Evolutionary conservation across 2,888 invertebrate genomes (phyloP).

Genomic region (Rhynchonema sp.): DNA sequence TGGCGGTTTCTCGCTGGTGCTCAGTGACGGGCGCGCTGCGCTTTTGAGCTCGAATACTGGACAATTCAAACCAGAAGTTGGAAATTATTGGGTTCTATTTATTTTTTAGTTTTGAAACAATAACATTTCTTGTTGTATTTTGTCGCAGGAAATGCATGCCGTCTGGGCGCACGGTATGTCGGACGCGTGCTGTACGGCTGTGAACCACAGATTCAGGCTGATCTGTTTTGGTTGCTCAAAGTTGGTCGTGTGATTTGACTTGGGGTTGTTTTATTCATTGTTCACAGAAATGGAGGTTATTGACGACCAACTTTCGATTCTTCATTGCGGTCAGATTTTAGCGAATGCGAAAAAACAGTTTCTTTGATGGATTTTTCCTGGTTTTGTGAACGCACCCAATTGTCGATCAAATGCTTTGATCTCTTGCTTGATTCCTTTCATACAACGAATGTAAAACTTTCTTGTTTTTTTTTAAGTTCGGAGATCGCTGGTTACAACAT

Average conservation of each 20-base stretch:
- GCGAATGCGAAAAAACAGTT: no score
- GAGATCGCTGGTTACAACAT: conserved; percentile 58
- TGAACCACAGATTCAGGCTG: conserved; percentile 88
- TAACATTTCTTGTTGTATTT: conserved; percentile 10
- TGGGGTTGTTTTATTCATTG: no score
- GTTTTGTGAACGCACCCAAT: no score
- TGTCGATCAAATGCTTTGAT: no score
- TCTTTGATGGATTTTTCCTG: conserved; percentile 11
- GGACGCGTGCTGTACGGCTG: conserved; percentile 77
- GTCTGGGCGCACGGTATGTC: conserved; percentile 85
- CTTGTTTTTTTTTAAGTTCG: background rate
- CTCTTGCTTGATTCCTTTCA: no score
- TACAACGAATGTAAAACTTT: no score
- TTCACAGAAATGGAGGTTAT: no score
- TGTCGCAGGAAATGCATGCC: conserved; percentile 62
- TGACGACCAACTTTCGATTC: no score
- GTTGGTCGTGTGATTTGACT: conserved; percentile 36
- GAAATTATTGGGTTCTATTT: no score
- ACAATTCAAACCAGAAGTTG: conserved; percentile 78
- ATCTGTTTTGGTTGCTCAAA: conserved; percentile 81
- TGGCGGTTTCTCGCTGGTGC: conserved; percentile 46
- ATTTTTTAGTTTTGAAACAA: no score
- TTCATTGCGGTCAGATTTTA: no score
- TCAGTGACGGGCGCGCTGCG: conserved; percentile 86
- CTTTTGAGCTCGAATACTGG: conserved; percentile 78